phyloP scores from a whole-genome alignment of 2,888 invertebrate species.

The Galerucella nymphaeae region DNA sequence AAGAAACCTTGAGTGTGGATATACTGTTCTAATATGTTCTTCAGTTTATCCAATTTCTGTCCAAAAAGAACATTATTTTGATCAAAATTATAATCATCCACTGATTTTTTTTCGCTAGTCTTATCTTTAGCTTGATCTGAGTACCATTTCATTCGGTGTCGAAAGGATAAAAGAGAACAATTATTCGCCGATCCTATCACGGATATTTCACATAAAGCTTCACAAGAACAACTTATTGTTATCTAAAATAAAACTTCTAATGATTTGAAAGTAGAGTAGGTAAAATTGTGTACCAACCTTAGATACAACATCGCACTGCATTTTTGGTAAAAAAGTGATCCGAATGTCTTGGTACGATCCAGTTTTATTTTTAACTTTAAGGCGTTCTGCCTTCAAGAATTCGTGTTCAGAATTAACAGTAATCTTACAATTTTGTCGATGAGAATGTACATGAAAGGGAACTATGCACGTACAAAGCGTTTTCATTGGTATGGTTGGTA shows the following conservation, averaged over 20 bases:
- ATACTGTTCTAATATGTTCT: constrained; percentile 62
- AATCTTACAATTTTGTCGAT: constrained; percentile 44
- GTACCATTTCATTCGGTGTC: constrained; percentile 23
- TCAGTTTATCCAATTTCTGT: constrained; percentile 51
- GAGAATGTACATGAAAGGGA: constrained; percentile 31
- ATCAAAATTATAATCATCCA: not conserved
- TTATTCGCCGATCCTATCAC: constrained; percentile 57
- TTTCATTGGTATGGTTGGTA: constrained; percentile 56
- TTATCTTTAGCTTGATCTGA: not conserved
- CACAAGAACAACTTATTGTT: constrained; percentile 52
- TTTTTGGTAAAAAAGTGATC: constrained; percentile 32
- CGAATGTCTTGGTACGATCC: not conserved
- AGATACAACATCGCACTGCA: constrained; percentile 41
- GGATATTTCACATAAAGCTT: constrained; percentile 36
- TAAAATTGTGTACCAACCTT: constrained; percentile 28
- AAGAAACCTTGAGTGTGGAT: constrained; percentile 59
- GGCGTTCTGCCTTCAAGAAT: constrained; percentile 14
- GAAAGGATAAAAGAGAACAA: constrained; percentile 58
- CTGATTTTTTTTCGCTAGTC: not conserved
- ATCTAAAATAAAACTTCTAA: constrained; percentile 9
- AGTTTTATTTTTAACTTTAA: not conserved
- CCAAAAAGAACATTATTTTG: constrained; percentile 46
- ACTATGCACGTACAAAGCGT: constrained; percentile 16
- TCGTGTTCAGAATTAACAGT: constrained; percentile 21
- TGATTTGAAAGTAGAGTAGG: too few relatives aligned